Evolutionary conservation across 2,797 vertebrate genomes (phyloP).

Genomic region (Gallinago nigripennis): DNA sequence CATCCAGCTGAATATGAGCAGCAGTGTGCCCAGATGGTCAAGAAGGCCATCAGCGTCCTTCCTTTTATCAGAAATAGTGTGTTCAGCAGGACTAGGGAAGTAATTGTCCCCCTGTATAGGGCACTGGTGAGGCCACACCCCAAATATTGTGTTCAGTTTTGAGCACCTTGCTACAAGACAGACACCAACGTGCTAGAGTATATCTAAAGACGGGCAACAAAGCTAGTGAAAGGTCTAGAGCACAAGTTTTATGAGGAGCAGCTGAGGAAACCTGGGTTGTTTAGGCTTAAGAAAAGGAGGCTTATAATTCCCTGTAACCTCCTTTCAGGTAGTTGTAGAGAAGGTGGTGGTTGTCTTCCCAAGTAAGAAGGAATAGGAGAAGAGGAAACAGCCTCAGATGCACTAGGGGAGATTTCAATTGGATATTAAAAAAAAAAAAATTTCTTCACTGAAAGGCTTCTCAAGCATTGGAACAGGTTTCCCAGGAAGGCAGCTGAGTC

Average conservation of each 20-base stretch:
- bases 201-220: accelerated
- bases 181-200: accelerated
- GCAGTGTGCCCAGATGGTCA: neutral
- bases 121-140: neutral
- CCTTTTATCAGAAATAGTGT: neutral
- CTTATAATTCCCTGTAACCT: accelerated
- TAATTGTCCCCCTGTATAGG: accelerated
- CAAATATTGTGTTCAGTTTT: accelerated
- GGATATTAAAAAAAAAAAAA: neutral
- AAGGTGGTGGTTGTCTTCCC: neutral
- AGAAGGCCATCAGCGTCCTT: neutral
- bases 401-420: neutral
- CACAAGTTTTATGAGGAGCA: accelerated
- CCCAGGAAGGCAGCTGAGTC: neutral
- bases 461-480: neutral
- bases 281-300: neutral
- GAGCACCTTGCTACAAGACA: neutral
- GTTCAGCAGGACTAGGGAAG: neutral
- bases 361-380: neutral
- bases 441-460: neutral
- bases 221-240: neutral
- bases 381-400: neutral
- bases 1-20: neutral
- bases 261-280: neutral
- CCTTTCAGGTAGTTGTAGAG: accelerated